These are phyloP conservation scores for Chaenogobius annularis DNA, from an alignment of 2,113 vertebrate genomes.

Conservation along the genomic window DNA sequence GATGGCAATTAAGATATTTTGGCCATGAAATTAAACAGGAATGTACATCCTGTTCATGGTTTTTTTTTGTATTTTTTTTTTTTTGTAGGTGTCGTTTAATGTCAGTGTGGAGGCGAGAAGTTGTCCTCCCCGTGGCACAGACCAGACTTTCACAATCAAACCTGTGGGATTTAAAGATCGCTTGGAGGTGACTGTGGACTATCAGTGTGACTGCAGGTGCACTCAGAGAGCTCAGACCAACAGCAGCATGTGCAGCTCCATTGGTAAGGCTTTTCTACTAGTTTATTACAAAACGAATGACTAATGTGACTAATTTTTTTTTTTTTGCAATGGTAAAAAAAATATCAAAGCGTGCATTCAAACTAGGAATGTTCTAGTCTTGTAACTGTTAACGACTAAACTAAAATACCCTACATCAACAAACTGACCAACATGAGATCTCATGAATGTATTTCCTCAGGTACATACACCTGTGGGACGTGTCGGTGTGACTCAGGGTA, in stretches of 20 bases:
- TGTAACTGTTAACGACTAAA: too few species aligned
- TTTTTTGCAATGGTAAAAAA: too few species aligned
- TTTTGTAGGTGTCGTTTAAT: slow-evolving; percentile 85
- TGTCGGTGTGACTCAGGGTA: slow-evolving; percentile 86
- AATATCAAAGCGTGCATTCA: too few species aligned
- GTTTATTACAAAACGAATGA: too few species aligned
- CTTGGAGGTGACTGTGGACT: slow-evolving; percentile 83
- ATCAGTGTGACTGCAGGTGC: slow-evolving; percentile 88
- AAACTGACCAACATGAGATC: neutral
- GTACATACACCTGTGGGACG: slow-evolving; percentile 83
- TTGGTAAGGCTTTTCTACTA: slow-evolving; percentile 56
- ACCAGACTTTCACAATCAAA: slow-evolving; percentile 86
- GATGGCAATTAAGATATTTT: neutral
- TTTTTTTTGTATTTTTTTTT: neutral
- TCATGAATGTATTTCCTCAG: slow-evolving; percentile 27
- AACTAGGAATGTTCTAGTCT: too few species aligned
- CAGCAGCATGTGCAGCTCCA: slow-evolving; percentile 86
- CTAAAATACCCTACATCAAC: neutral
- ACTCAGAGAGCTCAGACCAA: slow-evolving; percentile 54
- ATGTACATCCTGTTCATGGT: neutral
- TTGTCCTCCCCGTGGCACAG: slow-evolving; percentile 74
- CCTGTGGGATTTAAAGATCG: slow-evolving; percentile 94
- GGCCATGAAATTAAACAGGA: slow-evolving; percentile 11
- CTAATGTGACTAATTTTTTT: too few species aligned
- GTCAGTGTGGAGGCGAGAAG: slow-evolving; percentile 85